Base-by-base conservation (phyloP, 64 coral and sea anemone species). In the Catalaphyllia jardinei region DNA sequence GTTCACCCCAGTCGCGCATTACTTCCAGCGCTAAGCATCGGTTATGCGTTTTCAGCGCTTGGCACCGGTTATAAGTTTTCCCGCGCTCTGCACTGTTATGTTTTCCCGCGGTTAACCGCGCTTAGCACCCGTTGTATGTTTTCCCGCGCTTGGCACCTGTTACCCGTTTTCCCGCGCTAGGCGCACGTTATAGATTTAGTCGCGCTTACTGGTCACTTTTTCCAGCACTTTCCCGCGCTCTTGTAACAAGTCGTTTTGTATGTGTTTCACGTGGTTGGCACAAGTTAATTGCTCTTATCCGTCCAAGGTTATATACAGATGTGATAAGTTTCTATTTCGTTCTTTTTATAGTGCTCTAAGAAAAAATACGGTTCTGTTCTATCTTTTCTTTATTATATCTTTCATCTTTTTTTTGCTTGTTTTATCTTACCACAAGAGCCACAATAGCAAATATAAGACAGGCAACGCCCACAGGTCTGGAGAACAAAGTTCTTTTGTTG, bases 401-500 rank as follows among this genome's bases (percentile, higher is more conserved):
- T 46, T 5, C 42, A 8, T 8, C 6, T 6, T 46, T 46, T 46
- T 46, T 46, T 46, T 8, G 42, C 7, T 46, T 46, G 42, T 46
- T 29, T 54, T 17, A 8, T 91, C 95, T 62, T 65, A 98, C 95
- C 95, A 83, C 73, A 17, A 99, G 62, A 71, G 97, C 91, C 12
- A 90, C 71, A 19, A 90, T 51, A 62, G 93, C 90, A 62, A 99
- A 72, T 8, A 92, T 57, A 29, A 93, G 76, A 72, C 76, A 84
- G 46, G 77, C 69, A 22, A 87, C 46, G 29, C 91, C 89, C 0
- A 79, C 82, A 60, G 88, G 77, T 50, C 82, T 77, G 22, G 83
- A 86, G 51, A 99, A 99, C 14, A 99, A 87, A 62, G 86, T 86
- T 82, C 77, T 93, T 0, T 88, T 87, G 60, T 88, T 89, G 17